Conservation (phyloP, 2,113 vertebrate genomes). For the Seriola aureovittata region DNA sequence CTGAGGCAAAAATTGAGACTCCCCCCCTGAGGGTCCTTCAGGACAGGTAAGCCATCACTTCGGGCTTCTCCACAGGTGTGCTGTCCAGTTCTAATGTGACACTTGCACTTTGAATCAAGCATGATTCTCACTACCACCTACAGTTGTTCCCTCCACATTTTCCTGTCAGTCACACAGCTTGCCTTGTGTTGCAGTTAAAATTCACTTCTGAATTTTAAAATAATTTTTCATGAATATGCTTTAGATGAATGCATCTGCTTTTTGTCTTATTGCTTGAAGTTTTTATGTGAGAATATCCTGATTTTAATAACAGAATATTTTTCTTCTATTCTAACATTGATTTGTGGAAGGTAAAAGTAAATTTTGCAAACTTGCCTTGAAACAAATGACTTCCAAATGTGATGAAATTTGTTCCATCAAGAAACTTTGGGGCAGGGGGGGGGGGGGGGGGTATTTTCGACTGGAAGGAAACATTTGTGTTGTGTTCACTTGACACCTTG, state of each 20-base stretch:
- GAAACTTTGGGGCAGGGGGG: not conserved
- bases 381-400: not conserved
- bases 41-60: constrained; percentile 78
- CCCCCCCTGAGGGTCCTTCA: constrained; percentile 58
- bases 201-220: not conserved
- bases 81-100: constrained; percentile 30
- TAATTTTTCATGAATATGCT: not conserved
- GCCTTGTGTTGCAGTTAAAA: not conserved
- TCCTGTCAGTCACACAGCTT: not conserved
- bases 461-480: not conserved
- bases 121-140: constrained; percentile 15
- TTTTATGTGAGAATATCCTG: too few species aligned
- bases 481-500: not conserved
- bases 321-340: not conserved
- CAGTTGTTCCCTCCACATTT: not conserved
- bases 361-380: not conserved
- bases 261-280: not conserved
- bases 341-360: not conserved
- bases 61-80: constrained; percentile 57
- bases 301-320: too few species aligned
- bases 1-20: constrained; percentile 59
- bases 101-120: constrained; percentile 41
- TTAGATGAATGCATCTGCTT: not conserved
- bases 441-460: not conserved
- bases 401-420: constrained; percentile 8